phyloP scores from a whole-genome alignment of 2,113 vertebrate genomes.

The Coracopsis vasa region DNA sequence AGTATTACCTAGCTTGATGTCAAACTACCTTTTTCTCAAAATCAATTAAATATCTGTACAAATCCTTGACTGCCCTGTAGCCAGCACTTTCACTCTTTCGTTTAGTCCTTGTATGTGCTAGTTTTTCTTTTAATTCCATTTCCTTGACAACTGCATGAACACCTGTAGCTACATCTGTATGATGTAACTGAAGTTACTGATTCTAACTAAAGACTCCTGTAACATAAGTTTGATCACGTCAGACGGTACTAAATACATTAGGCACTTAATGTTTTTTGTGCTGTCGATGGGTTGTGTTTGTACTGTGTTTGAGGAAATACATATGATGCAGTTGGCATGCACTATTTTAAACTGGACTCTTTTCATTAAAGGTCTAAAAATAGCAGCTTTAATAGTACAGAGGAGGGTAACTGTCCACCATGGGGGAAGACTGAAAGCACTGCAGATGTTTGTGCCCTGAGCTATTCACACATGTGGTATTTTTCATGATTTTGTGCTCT shows the following conservation, averaged over 20 bases:
- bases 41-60: background rate
- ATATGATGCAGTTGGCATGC: background rate
- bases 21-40: background rate
- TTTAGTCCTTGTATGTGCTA: background rate
- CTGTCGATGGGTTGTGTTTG: background rate
- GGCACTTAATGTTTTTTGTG: background rate
- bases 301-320: background rate
- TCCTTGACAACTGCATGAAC: background rate
- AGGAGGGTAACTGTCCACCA: background rate
- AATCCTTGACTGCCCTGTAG: background rate
- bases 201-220: background rate
- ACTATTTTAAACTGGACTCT: background rate
- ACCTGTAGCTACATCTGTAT: background rate
- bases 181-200: background rate
- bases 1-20: background rate
- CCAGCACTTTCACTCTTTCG: background rate
- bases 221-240: background rate
- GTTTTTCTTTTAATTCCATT: background rate
- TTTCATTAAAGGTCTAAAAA: background rate
- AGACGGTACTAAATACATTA: background rate
- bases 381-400: background rate
- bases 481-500: background rate
- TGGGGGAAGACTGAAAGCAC: background rate
- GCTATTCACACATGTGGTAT: background rate
- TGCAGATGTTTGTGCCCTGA: background rate